Conservation (phyloP, 1,140 invertebrate species). For the Papilio polytes region DNA sequence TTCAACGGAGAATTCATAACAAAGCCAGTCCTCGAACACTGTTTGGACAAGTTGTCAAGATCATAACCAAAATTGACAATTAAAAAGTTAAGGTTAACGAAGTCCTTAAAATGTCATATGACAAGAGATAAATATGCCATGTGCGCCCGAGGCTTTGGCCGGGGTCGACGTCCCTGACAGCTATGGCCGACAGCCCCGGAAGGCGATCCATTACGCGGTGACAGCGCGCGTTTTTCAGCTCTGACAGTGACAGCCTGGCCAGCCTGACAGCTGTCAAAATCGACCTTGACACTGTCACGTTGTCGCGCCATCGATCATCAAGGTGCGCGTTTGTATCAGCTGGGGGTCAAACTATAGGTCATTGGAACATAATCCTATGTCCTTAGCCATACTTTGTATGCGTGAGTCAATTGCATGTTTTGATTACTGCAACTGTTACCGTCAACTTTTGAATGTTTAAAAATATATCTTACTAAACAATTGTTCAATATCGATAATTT, state of each 20-base stretch:
- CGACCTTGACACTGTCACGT: slow-evolving; percentile 74
- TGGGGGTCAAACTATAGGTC: slow-evolving; percentile 39
- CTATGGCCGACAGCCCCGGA: slow-evolving; percentile 60
- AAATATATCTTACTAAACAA: no score
- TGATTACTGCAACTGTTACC: background rate
- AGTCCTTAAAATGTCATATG: slow-evolving; percentile 12
- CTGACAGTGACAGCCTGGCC: slow-evolving; percentile 63
- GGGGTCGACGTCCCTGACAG: slow-evolving; percentile 64
- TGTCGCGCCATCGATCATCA: slow-evolving; percentile 72
- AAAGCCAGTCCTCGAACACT: background rate
- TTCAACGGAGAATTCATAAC: background rate
- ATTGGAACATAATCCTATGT: slow-evolving; percentile 40
- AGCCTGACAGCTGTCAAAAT: slow-evolving; percentile 75
- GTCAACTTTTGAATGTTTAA: no score
- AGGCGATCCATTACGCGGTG: slow-evolving; percentile 75
- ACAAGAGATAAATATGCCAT: slow-evolving; percentile 17
- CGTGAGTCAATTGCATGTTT: background rate
- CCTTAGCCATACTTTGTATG: slow-evolving; percentile 34
- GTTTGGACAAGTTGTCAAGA: slow-evolving; percentile 5
- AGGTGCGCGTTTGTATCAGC: slow-evolving; percentile 41
- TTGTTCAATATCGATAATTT: background rate
- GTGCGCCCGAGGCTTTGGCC: background rate
- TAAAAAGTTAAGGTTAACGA: slow-evolving; percentile 1
- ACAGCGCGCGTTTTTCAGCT: slow-evolving; percentile 74
- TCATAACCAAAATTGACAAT: background rate